These are phyloP conservation scores for Pteronura brasiliensis DNA, from an alignment of 2,113 vertebrate species.

Conservation along the genomic window DNA sequence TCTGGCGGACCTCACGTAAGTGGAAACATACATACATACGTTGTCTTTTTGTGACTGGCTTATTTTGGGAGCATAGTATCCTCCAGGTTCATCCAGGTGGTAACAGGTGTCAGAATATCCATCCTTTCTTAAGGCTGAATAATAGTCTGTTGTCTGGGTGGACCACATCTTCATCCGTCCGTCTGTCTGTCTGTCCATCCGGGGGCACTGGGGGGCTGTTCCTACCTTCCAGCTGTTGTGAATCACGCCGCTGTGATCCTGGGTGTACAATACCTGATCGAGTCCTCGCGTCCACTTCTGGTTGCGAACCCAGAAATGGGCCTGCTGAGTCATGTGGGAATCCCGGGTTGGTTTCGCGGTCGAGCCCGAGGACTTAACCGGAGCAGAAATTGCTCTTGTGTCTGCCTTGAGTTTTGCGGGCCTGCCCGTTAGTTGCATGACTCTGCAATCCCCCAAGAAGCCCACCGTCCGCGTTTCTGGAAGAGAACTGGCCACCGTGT, in stretches of 20 bases:
- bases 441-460: background rate
- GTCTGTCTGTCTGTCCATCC: rapidly evolving
- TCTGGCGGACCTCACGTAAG: rapidly evolving
- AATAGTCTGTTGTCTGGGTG: rapidly evolving
- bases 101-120: rapidly evolving
- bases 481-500: background rate
- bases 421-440: background rate
- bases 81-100: rapidly evolving
- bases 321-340: rapidly evolving
- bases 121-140: background rate
- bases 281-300: background rate
- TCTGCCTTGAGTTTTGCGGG: slow-evolving; percentile 27
- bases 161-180: rapidly evolving
- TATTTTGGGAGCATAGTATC: rapidly evolving
- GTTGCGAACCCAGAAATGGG: background rate
- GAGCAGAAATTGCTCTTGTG: rapidly evolving
- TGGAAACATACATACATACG: rapidly evolving
- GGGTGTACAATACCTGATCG: rapidly evolving
- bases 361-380: background rate
- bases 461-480: background rate
- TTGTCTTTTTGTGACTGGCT: background rate
- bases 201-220: rapidly evolving
- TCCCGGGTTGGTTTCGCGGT: rapidly evolving
- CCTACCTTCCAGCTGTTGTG: background rate
- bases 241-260: background rate